These are phyloP conservation scores for Platalea minor DNA, from an alignment of 2,797 vertebrate species.

Conservation along the genomic window DNA sequence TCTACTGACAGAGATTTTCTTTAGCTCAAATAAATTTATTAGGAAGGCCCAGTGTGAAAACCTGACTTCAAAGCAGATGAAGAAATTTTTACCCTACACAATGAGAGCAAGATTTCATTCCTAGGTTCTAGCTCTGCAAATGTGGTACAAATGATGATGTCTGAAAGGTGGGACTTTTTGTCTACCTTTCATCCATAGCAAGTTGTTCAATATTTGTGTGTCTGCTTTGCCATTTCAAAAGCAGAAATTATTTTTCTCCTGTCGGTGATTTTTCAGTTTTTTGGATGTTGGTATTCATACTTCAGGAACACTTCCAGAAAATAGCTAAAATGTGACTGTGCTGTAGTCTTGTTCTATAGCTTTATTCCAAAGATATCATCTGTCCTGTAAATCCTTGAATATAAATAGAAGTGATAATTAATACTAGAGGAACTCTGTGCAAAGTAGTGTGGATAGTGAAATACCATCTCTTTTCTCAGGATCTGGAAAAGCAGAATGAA, in stretches of 20 bases:
- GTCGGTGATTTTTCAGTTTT: neutral
- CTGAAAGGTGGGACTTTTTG: neutral
- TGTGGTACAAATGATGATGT: neutral
- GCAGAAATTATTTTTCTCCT: neutral
- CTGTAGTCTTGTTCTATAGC: neutral
- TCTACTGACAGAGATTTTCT: neutral
- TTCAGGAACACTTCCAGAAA: neutral
- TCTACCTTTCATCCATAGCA: neutral
- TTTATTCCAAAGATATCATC: neutral
- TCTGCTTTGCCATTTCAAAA: neutral
- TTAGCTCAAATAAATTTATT: neutral
- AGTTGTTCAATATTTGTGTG: neutral
- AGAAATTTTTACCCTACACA: neutral
- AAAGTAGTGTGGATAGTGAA: neutral
- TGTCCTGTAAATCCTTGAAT: neutral
- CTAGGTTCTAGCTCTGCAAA: neutral
- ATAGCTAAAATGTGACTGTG: neutral
- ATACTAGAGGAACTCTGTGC: neutral
- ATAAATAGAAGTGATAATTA: neutral
- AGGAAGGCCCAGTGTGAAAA: neutral
- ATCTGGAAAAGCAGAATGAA: neutral
- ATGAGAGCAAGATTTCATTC: neutral
- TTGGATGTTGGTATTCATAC: neutral
- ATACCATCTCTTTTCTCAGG: neutral
- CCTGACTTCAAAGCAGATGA: neutral